Evolutionary conservation across 2,888 invertebrate species (phyloP), one percentile per base, ranked within the genome.

Genomic region (Mimas tiliae): DNA sequence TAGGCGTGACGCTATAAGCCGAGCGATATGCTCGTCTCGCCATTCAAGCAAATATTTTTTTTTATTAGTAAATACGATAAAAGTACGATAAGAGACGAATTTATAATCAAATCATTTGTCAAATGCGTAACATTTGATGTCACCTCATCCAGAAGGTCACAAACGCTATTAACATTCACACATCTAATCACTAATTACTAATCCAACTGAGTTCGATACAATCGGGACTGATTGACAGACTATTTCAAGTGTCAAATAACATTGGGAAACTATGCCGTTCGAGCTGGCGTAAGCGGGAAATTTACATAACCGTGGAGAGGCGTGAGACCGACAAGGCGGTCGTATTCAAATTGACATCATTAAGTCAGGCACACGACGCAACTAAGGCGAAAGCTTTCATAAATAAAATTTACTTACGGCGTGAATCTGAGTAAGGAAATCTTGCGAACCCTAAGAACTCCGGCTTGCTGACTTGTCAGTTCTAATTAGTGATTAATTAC

Each of bases 271-370:
- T 83, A 82, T 75, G 77, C 75, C 73, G 72, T 78, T 81, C 77
- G 79, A 76, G 74, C 78, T 74, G 78, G 69, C 78, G 71, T 76
- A 70, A 79, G 71, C 77, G 74, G 83, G 84, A 85, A 86, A 89
- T 89, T 85, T 86, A 78, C 84, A 82, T 85, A 81, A 82, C 79
- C 81, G 76, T 68, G 38, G 74, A 79, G 75, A 79, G 77, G 79
- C 80, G 82, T 72, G 79, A 81, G 79, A 76, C 78, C 78, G 81
- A 80, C 83, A 81, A 81, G 82, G 77, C 79, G 78, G 80, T 78
- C 80, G 81, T 83, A 87, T 88, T 87, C 84, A 88, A 90, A 90
- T 88, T 86, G 85, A 83, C 78, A 82, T 82, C 81, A 87, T 89
- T 89, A 89, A 85, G 79, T 79, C 78, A 74, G 77, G 80, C 72